Conservation (phyloP, 2,888 invertebrate genomes). For the Machimus rusticus region DNA sequence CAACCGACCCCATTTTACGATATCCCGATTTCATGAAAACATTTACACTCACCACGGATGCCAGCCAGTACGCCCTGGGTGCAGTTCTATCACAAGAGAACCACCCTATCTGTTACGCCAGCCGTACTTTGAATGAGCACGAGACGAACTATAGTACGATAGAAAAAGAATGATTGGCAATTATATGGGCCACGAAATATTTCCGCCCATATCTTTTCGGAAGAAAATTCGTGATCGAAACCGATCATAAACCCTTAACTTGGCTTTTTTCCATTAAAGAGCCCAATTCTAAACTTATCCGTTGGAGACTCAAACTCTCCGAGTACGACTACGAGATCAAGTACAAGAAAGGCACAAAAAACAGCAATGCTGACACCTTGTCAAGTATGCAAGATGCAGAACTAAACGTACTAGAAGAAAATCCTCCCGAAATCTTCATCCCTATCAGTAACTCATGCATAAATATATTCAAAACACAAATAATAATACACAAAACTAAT, state of each 20-base stretch:
- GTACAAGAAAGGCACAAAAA: not conserved
- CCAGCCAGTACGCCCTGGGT: no score
- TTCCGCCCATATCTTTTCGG: not conserved
- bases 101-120: no score
- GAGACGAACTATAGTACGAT: not conserved
- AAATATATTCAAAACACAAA: no score
- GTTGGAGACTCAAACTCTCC: not conserved
- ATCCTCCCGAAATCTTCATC: not conserved
- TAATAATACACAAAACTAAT: no score
- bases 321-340: not conserved
- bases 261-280: not conserved
- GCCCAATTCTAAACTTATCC: not conserved
- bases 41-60: not conserved
- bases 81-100: no score
- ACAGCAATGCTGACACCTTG: not conserved
- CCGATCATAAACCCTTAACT: not conserved
- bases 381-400: not conserved
- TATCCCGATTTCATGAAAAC: not conserved
- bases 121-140: not conserved
- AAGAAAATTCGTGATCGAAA: not conserved
- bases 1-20: not conserved
- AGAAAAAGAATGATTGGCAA: not conserved
- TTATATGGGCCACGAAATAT: not conserved
- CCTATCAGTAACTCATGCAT: no score
- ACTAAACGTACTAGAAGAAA: not conserved